Percentiles rank a stretch among this genome's conserved stretches.
Conservation (phyloP, 2,113 vertebrate genomes). For the Macrotis lagotis region DNA sequence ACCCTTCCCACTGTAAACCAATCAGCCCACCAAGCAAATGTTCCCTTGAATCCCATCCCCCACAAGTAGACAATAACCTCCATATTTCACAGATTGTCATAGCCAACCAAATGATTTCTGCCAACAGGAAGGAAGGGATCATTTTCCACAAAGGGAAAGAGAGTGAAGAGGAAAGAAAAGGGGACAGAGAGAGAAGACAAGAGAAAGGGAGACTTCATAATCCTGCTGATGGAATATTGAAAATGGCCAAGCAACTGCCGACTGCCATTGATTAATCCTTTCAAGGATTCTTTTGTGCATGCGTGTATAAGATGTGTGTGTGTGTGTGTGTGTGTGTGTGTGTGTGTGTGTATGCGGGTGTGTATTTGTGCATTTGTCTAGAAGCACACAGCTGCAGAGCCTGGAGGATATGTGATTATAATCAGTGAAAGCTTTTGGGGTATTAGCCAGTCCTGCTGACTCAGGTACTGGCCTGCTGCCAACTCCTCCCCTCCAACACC, state of each 20-base stretch:
- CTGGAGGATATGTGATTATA: slow-evolving; percentile 1
- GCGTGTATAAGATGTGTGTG: not conserved
- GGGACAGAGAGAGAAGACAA: not conserved
- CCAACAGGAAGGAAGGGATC: not conserved
- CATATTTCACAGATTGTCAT: not conserved
- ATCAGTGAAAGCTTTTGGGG: slow-evolving; percentile 1
- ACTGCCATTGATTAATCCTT: not conserved
- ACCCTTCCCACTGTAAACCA: not conserved
- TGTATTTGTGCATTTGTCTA: not conserved
- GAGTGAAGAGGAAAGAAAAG: not conserved
- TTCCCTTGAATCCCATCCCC: not conserved
- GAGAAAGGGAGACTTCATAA: not conserved
- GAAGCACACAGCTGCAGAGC: slow-evolving; percentile 1
- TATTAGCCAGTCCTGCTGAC: not conserved
- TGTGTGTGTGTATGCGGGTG: not conserved
- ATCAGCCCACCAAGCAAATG: not conserved
- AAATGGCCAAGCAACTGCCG: not conserved
- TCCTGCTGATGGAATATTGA: not conserved
- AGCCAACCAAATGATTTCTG: not conserved
- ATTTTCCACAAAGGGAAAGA: not conserved
- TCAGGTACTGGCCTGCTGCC: not conserved
- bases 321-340: not conserved
- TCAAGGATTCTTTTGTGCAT: slow-evolving; percentile 6
- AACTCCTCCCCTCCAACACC: not conserved
- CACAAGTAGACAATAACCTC: not conserved